Evolutionary conservation across 2,113 vertebrate species (phyloP).

Genomic region (Parotia lawesii): DNA sequence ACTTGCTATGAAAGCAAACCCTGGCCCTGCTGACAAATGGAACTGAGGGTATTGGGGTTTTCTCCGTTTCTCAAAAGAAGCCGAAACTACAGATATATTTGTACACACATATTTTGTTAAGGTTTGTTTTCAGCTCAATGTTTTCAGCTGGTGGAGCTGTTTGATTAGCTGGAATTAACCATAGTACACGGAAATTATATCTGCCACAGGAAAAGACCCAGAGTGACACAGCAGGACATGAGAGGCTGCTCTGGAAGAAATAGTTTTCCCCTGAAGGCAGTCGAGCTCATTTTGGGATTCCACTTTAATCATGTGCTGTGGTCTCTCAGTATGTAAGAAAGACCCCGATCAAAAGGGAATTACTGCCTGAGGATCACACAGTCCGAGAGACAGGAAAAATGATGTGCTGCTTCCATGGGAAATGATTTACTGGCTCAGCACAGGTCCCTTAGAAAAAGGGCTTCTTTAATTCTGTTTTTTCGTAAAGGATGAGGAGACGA

Average conservation of each 20-base stretch:
- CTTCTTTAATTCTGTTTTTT: background rate
- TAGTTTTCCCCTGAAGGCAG: background rate
- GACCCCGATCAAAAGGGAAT: background rate
- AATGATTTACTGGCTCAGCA: background rate
- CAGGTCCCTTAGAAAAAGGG: background rate
- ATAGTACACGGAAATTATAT: background rate
- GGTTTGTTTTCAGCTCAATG: background rate
- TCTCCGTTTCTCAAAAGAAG: background rate
- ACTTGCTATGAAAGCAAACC: background rate
- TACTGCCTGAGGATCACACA: background rate
- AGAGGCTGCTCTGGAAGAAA: background rate
- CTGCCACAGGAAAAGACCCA: background rate
- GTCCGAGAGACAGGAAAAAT: background rate
- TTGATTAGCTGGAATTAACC: background rate
- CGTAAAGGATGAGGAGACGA: background rate
- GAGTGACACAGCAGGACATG: background rate
- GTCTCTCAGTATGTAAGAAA: background rate
- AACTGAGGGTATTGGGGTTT: background rate
- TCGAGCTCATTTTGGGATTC: background rate
- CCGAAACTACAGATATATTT: background rate
- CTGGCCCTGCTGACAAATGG: background rate
- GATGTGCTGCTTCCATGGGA: fast-evolving
- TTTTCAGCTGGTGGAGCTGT: background rate
- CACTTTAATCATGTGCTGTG: background rate
- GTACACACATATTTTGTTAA: background rate